Base-by-base conservation (phyloP, 2,888 invertebrate genomes). In the Coelinius sp. region DNA sequence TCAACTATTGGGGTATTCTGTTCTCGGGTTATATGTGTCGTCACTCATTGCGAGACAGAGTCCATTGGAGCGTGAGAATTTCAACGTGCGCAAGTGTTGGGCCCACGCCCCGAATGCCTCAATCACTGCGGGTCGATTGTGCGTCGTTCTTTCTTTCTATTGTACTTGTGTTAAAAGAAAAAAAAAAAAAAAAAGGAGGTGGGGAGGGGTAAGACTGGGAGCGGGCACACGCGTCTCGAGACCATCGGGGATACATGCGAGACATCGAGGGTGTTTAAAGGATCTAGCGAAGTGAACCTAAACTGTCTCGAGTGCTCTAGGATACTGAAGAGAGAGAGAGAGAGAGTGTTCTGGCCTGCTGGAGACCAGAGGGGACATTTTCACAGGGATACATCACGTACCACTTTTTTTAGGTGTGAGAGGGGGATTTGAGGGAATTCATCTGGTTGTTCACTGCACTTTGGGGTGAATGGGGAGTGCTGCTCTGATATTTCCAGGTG, bases 121-220 rank as follows among this genome's bases (percentile, higher is more conserved):
- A 83, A 83, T 83, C 83, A 83, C 82, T 82, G 82, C 81, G 81
- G 80, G 81, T 79, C 82, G 81, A 83, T 83, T 83, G 83, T 83
- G 78, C 79, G 80, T 81, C 80, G 79, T 78, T 78, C 76, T 71
- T 75, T 76, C 76, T 66, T 67, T 63, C 75, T 75, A 76, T 75
- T 78, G 67, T 71, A 67, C 75, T 68, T 72, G 77, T 79, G 63
- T 63, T 63, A 24, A 63, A 31, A 35, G 31, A 35, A 59, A 35
- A 35, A 31, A 59, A 59, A 59, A 24, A 24, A 20, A n/a, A 25
- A 38, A 10, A 31, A 31, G 25, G 25, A 46, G 22, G 24, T 14
- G 17, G 20, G 27, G 67, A 46, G 62, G 14, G 46, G 49, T 35
- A 46, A 70, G 44, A 44, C 31, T 35, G 53, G 24, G 20, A 72